A percentile compares a stretch with the other conserved stretches of the same genome.
These are phyloP conservation scores for Natator depressus DNA, from an alignment of 2,113 vertebrate species.

Conservation along the genomic window DNA sequence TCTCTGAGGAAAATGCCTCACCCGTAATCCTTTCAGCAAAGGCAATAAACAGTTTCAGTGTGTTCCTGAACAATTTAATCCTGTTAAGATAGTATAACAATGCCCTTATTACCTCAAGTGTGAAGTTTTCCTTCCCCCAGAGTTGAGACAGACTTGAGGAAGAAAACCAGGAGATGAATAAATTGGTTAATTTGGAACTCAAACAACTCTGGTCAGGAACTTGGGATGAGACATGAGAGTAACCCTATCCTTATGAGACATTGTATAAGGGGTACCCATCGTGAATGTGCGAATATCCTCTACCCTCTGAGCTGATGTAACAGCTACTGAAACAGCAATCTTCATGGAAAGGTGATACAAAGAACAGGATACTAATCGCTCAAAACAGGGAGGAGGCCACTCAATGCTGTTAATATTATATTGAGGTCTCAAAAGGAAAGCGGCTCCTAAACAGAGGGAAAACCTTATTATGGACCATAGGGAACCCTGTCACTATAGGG, in stretches of 20 bases:
- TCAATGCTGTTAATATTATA: not conserved
- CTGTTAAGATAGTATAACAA: not conserved
- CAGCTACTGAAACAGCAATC: not conserved
- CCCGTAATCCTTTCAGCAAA: not conserved
- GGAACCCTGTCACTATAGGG: not conserved
- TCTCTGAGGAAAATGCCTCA: not conserved
- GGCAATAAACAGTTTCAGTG: not conserved
- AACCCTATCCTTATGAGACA: not conserved
- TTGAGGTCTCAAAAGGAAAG: not conserved
- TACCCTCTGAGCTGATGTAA: not conserved
- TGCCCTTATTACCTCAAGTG: not conserved
- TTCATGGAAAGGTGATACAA: not conserved
- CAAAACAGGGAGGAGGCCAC: not conserved
- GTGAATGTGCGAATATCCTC: not conserved
- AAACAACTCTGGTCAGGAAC: not conserved
- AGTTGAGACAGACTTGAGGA: not conserved
- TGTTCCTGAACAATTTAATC: not conserved
- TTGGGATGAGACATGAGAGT: not conserved
- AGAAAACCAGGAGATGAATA: not conserved
- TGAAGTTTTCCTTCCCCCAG: not conserved
- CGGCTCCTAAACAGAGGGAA: not conserved
- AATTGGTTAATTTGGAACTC: not conserved
- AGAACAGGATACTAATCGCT: not conserved
- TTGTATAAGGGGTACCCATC: not conserved
- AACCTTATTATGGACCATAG: not conserved